A percentile compares a stretch with the other conserved stretches of the same genome.
Conservation (phyloP, 2,113 vertebrate genomes). For the Limnothrissa miodon region DNA sequence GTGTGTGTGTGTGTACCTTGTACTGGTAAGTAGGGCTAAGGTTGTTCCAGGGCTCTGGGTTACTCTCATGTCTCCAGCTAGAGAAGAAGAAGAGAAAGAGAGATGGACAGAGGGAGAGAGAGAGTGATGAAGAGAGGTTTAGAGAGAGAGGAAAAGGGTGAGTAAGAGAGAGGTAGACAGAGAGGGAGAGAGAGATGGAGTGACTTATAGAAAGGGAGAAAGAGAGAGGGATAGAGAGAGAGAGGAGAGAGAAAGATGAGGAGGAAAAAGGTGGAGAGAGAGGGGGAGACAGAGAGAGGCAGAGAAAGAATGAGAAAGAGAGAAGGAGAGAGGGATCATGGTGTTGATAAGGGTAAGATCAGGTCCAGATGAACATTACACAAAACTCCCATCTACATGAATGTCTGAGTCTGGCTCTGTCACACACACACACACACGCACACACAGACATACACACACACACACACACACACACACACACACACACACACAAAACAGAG, state of each 20-base stretch:
- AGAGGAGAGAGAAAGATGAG: not conserved
- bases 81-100: not conserved
- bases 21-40: slow-evolving; percentile 85
- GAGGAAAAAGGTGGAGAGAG: not conserved
- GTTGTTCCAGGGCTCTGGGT: slow-evolving; percentile 91
- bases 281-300: not conserved
- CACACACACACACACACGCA: no score
- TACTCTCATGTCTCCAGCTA: slow-evolving; percentile 87
- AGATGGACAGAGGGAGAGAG: not conserved
- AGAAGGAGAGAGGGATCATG: no score
- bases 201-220: not conserved
- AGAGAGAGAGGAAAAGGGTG: slow-evolving; percentile 15
- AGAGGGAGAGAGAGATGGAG: not conserved
- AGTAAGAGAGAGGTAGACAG: not conserved
- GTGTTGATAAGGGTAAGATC: no score
- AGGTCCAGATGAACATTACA: no score
- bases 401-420: no score
- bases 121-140: not conserved
- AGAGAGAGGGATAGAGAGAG: not conserved
- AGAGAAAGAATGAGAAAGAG: not conserved
- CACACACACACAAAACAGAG: no score
- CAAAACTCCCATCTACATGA: no score
- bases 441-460: no score
- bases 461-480: no score
- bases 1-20: slow-evolving; percentile 73